Conservation (phyloP, 2,888 invertebrate genomes). For the Netelia melanura region DNA sequence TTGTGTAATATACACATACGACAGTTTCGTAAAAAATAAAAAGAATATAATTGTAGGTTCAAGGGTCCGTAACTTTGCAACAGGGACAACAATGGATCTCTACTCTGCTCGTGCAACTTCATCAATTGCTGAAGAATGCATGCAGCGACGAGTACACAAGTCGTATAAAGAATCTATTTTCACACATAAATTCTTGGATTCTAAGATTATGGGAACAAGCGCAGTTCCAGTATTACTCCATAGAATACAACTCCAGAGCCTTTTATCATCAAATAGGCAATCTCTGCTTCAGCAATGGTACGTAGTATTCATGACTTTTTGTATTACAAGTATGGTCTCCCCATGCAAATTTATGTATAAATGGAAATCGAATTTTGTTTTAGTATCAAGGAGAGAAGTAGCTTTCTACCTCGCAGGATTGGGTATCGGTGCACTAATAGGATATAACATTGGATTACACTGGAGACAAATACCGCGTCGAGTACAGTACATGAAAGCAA, state of each 20-base stretch:
- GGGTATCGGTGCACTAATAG: conserved; percentile 84
- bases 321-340: not conserved
- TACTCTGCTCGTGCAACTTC: conserved; percentile 73
- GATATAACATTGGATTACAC: conserved; percentile 83
- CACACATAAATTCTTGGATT: conserved; percentile 72
- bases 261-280: conserved; percentile 76
- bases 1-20: not conserved
- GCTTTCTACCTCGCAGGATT: conserved; percentile 84
- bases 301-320: not conserved
- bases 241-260: conserved; percentile 74
- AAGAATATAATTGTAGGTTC: conserved; percentile 75
- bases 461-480: conserved; percentile 79
- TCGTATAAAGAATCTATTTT: conserved; percentile 73
- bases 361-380: not conserved
- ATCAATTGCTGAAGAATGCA: conserved; percentile 73
- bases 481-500: conserved; percentile 85
- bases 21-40: conserved; percentile 14
- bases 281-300: conserved; percentile 75
- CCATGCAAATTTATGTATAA: not conserved
- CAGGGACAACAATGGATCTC: conserved; percentile 78
- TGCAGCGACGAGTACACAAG: conserved; percentile 74
- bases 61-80: conserved; percentile 75
- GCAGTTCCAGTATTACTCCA: conserved; percentile 74
- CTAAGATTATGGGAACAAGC: conserved; percentile 75
- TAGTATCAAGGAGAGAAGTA: conserved; percentile 85